Conservation (phyloP, 1,140 invertebrate genomes). For the Anastrepha ludens region DNA sequence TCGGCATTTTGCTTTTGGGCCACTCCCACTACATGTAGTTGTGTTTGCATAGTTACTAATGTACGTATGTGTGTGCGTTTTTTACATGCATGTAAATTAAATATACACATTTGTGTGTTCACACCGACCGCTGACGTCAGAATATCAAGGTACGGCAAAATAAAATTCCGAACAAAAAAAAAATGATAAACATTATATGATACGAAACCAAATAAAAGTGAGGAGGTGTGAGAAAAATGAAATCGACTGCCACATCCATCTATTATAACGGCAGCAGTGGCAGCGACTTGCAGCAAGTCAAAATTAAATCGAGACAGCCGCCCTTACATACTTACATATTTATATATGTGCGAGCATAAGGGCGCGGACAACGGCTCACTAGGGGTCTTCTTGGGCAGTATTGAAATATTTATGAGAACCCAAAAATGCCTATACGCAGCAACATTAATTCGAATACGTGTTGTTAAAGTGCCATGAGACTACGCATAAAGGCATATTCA, state of each 20-base stretch:
- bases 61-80: not conserved
- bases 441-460: not conserved
- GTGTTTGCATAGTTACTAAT: not conserved
- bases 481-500: not conserved
- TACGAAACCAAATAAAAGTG: no score
- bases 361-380: not conserved
- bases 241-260: no score
- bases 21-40: conserved; percentile 13
- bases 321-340: not conserved
- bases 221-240: no score
- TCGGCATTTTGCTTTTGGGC: not conserved
- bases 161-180: not conserved
- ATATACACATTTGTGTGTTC: not conserved
- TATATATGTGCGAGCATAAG: not conserved
- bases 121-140: conserved; percentile 21
- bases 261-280: not conserved
- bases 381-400: not conserved
- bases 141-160: not conserved
- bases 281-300: not conserved
- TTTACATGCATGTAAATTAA: conserved; percentile 26
- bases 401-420: not conserved
- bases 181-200: not conserved
- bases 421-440: not conserved
- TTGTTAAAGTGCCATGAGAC: not conserved
- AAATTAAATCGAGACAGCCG: not conserved